Base-by-base conservation (phyloP, 2,113 vertebrate species). In the Melanocharis versteri region DNA sequence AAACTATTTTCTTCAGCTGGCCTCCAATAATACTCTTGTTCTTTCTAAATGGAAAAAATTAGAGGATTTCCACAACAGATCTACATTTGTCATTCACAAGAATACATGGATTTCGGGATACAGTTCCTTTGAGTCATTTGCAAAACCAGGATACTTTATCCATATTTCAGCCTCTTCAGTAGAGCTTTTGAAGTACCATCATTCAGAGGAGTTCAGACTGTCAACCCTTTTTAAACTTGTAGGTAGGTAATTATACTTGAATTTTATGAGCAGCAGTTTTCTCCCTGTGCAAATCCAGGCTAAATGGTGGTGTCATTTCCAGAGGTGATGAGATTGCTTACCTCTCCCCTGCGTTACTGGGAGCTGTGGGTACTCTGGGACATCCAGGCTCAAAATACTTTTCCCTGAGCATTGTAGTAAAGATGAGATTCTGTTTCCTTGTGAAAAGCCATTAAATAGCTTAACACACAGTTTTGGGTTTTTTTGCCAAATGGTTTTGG, bases 121-220 rank as follows among this genome's bases (percentile, higher is more conserved):
- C 51, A 98, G 98, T 98, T 98, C 99, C 18, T 98, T 99, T 83
- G 99, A 99, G 96, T 99, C 99, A 26, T 98, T 99, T 71, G 96
- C 98, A 4, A 98, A 98, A 62, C 98, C 98, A 1, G 98, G 99
- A 23, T 98, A 97, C 95, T 99, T 99, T 97, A 97, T 99, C 30
- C 97, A 97, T 10, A 87, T 96, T 66, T 98, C 96, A 8, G 80
- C 93, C 45, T 97, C 97, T 21, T 97, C 92, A 47, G 91, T 99
- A 61, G 97, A 97, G 83, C 97, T 99, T 92, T 78, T 98, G 70
- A 98, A 98, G 39, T 99, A 99, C 33, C 98, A 97, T 78, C 98
- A 99, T 94, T 98, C 97, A 1, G 98, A 98, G 77, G 97, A 94
- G 6, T 99, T 99, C 97, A 98, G 99, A 85, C 97, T 93, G 50